Conservation (phyloP, 2,113 vertebrate species). For the Lampris incognitus region DNA sequence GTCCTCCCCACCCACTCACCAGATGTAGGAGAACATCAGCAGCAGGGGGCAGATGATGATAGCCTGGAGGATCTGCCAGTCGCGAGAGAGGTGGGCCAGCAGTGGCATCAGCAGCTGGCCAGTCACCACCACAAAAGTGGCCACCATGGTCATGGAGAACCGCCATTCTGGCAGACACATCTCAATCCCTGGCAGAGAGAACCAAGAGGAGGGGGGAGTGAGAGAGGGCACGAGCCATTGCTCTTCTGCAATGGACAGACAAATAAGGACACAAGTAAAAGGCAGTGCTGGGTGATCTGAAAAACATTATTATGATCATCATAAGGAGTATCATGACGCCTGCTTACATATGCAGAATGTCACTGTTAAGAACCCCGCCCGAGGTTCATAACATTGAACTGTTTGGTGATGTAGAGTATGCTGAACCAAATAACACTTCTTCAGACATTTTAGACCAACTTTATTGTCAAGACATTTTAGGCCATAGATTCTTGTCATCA, state of each 20-base stretch:
- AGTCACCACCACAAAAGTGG: conserved; percentile 91
- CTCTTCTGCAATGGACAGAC: not conserved
- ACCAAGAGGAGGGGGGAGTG: not conserved
- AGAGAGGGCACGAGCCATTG: not conserved
- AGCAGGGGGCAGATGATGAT: conserved; percentile 95
- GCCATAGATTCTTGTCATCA: too few relatives aligned
- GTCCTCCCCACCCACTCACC: conserved; percentile 82
- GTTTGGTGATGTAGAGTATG: too few relatives aligned
- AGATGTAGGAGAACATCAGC: conserved; percentile 93
- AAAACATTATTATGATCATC: too few relatives aligned
- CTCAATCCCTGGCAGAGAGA: conserved; percentile 88
- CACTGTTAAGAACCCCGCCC: too few relatives aligned
- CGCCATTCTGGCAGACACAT: conserved; percentile 92
- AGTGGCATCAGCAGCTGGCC: conserved; percentile 95
- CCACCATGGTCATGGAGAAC: conserved; percentile 97
- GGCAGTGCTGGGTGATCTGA: too few relatives aligned
- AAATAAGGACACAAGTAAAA: too few relatives aligned
- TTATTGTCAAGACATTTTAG: too few relatives aligned
- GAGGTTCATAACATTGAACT: too few relatives aligned
- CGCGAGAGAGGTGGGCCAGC: conserved; percentile 90
- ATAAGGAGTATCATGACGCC: too few relatives aligned
- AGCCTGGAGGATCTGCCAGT: conserved; percentile 95
- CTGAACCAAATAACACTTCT: too few relatives aligned
- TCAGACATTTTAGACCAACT: too few relatives aligned
- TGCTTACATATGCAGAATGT: too few relatives aligned